These are phyloP conservation scores for Drosophila cognata DNA, from an alignment of 2,888 invertebrate species.

Conservation along the genomic window DNA sequence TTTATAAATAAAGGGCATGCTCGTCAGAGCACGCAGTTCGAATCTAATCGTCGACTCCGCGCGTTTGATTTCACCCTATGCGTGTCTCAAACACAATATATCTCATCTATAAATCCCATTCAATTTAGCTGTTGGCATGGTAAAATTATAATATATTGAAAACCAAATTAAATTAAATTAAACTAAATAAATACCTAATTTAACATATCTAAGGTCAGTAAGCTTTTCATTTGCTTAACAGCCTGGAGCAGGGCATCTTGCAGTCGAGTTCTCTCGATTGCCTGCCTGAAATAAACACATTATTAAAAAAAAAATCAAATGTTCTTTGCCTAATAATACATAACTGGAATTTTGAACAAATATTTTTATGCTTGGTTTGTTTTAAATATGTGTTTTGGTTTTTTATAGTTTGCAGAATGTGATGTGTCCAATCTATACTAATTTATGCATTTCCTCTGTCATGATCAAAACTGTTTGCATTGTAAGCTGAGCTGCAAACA, in stretches of 20 bases:
- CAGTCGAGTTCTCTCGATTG: background rate
- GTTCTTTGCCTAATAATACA: background rate
- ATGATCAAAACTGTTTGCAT: conserved; percentile 73
- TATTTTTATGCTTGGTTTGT: background rate
- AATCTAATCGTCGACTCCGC: too few relatives aligned
- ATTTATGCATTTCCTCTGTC: conserved; percentile 50
- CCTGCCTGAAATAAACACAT: background rate
- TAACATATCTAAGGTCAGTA: background rate
- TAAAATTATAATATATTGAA: too few relatives aligned
- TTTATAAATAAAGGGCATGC: too few relatives aligned
- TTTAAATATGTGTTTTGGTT: conserved; percentile 3
- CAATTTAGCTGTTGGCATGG: background rate
- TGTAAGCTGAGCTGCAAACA: conserved; percentile 74
- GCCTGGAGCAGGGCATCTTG: background rate
- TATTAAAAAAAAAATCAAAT: background rate
- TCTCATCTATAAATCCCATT: background rate
- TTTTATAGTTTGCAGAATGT: conserved; percentile 17
- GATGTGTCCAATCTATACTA: conserved; percentile 29
- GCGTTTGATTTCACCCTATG: too few relatives aligned
- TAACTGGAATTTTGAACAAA: background rate
- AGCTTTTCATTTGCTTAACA: background rate
- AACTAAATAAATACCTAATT: background rate
- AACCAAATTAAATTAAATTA: background rate
- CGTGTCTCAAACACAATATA: background rate
- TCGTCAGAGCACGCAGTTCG: too few relatives aligned